Base-by-base conservation (phyloP, 2,113 vertebrate genomes). In the Euleptes europaea region DNA sequence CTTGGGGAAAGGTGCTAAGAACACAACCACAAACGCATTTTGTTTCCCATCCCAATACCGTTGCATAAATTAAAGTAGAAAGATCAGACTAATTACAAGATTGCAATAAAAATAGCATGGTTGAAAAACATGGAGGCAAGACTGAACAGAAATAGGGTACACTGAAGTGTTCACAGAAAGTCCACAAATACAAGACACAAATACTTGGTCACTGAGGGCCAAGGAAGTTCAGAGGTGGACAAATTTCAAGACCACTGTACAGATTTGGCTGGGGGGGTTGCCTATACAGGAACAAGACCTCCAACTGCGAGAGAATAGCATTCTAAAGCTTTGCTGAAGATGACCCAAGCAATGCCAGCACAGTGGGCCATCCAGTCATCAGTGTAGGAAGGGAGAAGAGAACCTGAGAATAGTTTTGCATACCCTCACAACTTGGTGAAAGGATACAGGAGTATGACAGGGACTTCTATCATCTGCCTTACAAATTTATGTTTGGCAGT, bases 1-100 rank as follows among this genome's bases (percentile, higher is more conserved):
- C 23, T 9, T 63, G 4, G 9, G 26, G 60, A 63, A 19, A 28
- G 60, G 60, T 63, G n/a, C 57, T 79, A 40, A 33, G 63, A 80
- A 80, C 83, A 90, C 74, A 90, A 88, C 86, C 85, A 88, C 86
- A 91, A 96, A 89, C 76, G 83, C 81, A 81, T 5, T 26, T 70
- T 90, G 42, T 81, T 88, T 28, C 60, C 67, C 60, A 44, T 33
- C 82, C 76, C 84, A 35, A 70, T 70, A 85, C 78, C 83, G 88
- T 87, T 89, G 78, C 19, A 23, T 33, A 82, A 51, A 44, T 60
- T 67, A 82, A 84, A 90, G 88, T 4, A 11, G 66, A 88, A 90
- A 84, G 86, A 87, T 38, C 42, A 0, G 77, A 91, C 74, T 83
- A 79, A 89, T 80, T 15, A 78, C 87, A 84, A 87, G 70, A 86